Conservation (phyloP, 2,888 invertebrate species). For the Parnassius apollo region DNA sequence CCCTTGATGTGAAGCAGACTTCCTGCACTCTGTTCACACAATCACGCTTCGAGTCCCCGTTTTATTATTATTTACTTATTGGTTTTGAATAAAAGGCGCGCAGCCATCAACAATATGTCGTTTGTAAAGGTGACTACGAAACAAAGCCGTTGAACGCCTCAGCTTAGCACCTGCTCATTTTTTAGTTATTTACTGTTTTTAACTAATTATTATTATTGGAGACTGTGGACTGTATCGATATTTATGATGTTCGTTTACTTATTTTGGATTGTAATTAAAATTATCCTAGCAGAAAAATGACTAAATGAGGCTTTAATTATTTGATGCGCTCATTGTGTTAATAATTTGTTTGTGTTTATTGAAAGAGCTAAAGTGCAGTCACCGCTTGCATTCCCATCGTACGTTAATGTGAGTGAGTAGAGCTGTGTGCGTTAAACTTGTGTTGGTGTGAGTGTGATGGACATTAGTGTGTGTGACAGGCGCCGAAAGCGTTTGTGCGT, state of each 20-base stretch:
- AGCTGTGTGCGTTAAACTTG: conserved; percentile 47
- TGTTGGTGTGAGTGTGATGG: conserved; percentile 56
- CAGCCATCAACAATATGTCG: conserved; percentile 76
- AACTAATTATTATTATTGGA: conserved; percentile 21
- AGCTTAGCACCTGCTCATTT: conserved; percentile 68
- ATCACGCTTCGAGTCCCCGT: conserved; percentile 64
- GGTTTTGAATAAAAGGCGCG: conserved; percentile 71
- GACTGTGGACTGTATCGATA: conserved; percentile 8
- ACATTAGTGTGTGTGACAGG: conserved; percentile 40
- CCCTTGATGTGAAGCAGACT: conserved; percentile 64
- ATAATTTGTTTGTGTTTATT: conserved; percentile 79
- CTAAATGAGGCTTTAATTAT: conserved; percentile 48
- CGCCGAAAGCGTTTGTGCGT: conserved; percentile 77
- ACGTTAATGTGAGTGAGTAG: conserved; percentile 55
- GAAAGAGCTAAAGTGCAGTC: conserved; percentile 79
- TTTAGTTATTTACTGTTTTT: conserved; percentile 38
- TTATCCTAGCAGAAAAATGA: conserved; percentile 28
- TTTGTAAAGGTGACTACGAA: conserved; percentile 76
- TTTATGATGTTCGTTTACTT: conserved; percentile 10
- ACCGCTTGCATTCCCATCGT: conserved; percentile 77
- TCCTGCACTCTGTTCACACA: conserved; percentile 73
- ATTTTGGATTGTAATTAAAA: conserved; percentile 17
- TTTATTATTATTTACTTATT: conserved; percentile 76
- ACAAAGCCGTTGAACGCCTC: conserved; percentile 72
- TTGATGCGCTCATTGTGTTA: conserved; percentile 61